Base-by-base conservation (phyloP, 2,888 invertebrate species). In the Lapara coniferarum region DNA sequence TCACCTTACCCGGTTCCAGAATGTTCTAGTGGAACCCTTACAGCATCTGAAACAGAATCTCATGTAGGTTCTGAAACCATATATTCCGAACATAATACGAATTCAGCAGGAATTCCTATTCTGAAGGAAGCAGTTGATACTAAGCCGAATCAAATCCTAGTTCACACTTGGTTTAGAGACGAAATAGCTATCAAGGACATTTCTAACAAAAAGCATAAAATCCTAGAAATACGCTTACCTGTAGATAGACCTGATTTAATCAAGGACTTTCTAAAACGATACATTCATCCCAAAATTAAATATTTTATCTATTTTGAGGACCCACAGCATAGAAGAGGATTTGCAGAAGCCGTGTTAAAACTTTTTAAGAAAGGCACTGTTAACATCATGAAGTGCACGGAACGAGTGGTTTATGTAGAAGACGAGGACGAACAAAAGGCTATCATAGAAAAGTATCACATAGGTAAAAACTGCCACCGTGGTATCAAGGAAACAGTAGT, bases 141-240 rank as follows among this genome's bases (percentile, higher is more conserved):
- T 1, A 81, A 84, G 67, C 75, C 81, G 0, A 78, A 77, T 4
- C 82, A 81, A 74, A 77, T 82, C n/a, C 19, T 81, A 69, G 67
- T 78, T 5, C 67, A 66, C 19, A 69, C 66, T 3, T 80, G 79
- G 76, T 58, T 63, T 55, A 75, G 68, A 73, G 69, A 81, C 59
- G 68, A 77, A 56, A 46, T 74, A 7, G 7, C 16, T 10, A 77
- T 80, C 8, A 79, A 78, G 69, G 63, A 77, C 49, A 37, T 77
- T 12, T 77, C 79, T 0, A 69, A 63, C 8, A 13, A 67, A 0
- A 81, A 79, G 71, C 78, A 78, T 59, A 77, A 72, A 58, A 73
- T 82, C 16, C 16, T 80, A 16, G 78, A 82, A 70, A 76, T 80
- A 10, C 69, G 72, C 51, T 37, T 80, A 66, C 80, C 80, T 0